Evolutionary conservation across 2,113 vertebrate species (phyloP).

Genomic region (Ictalurus furcatus): DNA sequence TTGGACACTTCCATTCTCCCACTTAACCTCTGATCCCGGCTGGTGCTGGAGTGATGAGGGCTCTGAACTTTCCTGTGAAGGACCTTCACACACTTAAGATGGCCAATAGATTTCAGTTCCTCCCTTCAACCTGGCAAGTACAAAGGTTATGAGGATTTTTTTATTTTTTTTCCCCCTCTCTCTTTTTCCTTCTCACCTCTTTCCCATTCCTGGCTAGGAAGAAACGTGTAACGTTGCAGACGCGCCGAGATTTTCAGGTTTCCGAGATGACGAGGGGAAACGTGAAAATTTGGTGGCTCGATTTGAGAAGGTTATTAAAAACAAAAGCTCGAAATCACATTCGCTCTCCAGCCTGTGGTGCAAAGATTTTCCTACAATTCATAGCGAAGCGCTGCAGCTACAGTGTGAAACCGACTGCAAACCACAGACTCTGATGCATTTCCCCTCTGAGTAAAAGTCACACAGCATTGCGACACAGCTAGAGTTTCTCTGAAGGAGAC

Average conservation of each 20-base stretch:
- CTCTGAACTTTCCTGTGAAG: slow-evolving; percentile 53
- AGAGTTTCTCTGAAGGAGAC: slow-evolving; percentile 44
- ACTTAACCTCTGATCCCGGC: slow-evolving; percentile 31
- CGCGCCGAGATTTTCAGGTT: slow-evolving; percentile 10
- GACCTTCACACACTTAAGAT: slow-evolving; percentile 67
- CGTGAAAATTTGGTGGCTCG: not conserved
- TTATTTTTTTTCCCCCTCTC: not conserved
- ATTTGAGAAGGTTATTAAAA: slow-evolving; percentile 8
- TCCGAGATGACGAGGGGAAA: not conserved
- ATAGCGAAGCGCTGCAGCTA: slow-evolving; percentile 55
- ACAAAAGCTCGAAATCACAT: slow-evolving; percentile 40
- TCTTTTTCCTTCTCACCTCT: not conserved
- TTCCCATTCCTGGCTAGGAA: slow-evolving; percentile 56
- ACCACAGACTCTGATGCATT: slow-evolving; percentile 59
- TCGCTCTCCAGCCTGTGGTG: slow-evolving; percentile 36
- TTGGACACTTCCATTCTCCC: slow-evolving; percentile 42
- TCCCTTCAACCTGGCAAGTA: slow-evolving; percentile 47
- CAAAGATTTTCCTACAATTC: slow-evolving; percentile 57
- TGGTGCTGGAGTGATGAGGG: slow-evolving; percentile 19
- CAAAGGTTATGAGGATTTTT: slow-evolving; percentile 59
- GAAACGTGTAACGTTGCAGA: slow-evolving; percentile 30
- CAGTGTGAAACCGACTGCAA: slow-evolving; percentile 58
- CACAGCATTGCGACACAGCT: slow-evolving; percentile 55
- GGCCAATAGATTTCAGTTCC: slow-evolving; percentile 76
- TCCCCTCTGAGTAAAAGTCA: slow-evolving; percentile 53